Conservation (phyloP, 2,113 vertebrate species). For the Zosterops japonicus region DNA sequence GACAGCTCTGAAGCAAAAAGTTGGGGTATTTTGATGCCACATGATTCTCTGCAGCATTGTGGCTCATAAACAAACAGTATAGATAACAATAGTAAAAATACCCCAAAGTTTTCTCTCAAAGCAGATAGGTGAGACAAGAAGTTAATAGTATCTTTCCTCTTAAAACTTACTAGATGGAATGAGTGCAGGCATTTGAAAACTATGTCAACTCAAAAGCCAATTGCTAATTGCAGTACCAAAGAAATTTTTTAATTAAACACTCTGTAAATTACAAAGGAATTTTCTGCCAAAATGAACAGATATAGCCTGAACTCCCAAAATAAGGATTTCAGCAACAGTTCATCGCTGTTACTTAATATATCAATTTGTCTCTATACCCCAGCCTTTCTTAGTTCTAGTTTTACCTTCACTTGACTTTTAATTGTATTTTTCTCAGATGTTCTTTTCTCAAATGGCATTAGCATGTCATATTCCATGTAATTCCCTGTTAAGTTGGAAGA, state of each 20-base stretch:
- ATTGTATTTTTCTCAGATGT: neutral
- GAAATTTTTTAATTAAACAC: neutral
- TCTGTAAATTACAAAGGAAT: neutral
- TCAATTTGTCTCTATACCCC: neutral
- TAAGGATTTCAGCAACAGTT: neutral
- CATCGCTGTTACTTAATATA: neutral
- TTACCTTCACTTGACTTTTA: neutral
- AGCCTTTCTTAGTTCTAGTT: neutral
- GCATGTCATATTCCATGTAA: neutral
- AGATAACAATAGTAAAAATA: neutral
- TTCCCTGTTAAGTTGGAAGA: neutral
- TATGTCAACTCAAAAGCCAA: neutral
- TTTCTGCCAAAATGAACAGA: neutral
- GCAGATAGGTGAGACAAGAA: neutral
- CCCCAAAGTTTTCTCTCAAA: neutral
- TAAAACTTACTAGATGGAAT: neutral
- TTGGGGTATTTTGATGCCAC: neutral
- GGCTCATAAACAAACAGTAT: neutral
- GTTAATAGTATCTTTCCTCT: neutral
- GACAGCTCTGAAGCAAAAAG: neutral
- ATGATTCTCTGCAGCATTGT: neutral
- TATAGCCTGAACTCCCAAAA: neutral
- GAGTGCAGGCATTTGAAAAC: neutral
- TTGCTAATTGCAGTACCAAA: neutral
- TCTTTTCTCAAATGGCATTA: neutral